Evolutionary conservation across 1,140 invertebrate genomes (phyloP).

Genomic region (Linepithema humile): DNA sequence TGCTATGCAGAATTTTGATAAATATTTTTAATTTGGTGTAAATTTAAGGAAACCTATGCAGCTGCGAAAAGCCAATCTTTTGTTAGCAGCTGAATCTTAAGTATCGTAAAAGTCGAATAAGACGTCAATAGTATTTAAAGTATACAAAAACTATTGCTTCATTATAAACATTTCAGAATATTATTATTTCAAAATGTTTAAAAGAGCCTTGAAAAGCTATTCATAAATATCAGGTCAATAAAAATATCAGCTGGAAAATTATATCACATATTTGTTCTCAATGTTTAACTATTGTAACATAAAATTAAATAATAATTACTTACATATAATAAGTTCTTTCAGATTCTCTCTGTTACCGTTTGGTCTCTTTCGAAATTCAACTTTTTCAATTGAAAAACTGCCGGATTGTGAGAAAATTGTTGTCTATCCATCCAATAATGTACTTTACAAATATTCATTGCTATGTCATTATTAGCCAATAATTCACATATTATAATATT

Average conservation of each 20-base stretch:
- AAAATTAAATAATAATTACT: conserved; percentile 17
- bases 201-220: no score
- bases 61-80: background rate
- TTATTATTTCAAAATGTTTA: background rate
- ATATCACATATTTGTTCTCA: background rate
- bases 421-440: conserved; percentile 93
- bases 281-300: background rate
- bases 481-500: conserved; percentile 90
- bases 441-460: conserved; percentile 86
- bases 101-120: conserved; percentile 74
- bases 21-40: background rate
- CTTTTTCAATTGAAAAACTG: conserved; percentile 90
- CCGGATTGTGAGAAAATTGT: conserved; percentile 89
- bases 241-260: conserved; percentile 78
- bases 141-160: background rate
- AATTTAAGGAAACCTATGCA: background rate
- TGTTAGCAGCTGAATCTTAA: conserved; percentile 62
- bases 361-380: conserved; percentile 83
- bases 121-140: conserved; percentile 74
- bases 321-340: conserved; percentile 84
- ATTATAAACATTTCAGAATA: background rate
- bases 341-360: conserved; percentile 84
- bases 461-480: conserved; percentile 86
- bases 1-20: conserved; percentile 12
- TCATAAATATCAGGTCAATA: background rate